Evolutionary conservation across 35 echinoderm and acorn worm species (phyloP).

Genomic region (Holothuria glaberrima): DNA sequence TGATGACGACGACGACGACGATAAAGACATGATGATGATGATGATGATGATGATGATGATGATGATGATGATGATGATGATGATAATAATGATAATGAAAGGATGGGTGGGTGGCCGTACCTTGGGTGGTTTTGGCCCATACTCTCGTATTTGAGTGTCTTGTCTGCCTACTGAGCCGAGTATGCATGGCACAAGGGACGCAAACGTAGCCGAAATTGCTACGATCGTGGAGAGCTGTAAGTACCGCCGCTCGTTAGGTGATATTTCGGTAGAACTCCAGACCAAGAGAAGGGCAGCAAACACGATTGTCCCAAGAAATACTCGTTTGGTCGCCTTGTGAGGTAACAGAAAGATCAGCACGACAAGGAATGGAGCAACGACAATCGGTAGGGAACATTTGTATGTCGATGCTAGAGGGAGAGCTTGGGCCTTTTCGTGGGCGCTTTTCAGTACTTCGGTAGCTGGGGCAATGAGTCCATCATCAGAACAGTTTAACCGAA

Average conservation of each 20-base stretch:
- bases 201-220: neutral
- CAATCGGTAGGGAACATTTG: neutral
- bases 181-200: conserved; percentile 11
- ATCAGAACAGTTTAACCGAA: neutral
- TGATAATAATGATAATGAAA: too few relatives aligned
- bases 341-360: conserved; percentile 13
- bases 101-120: neutral
- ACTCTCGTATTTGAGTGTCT: neutral
- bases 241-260: neutral
- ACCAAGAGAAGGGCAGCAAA: neutral
- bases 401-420: neutral
- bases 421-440: neutral
- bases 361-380: neutral
- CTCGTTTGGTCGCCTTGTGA: neutral
- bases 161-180: neutral
- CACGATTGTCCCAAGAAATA: conserved; percentile 25
- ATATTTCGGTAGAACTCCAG: neutral
- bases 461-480: too few relatives aligned
- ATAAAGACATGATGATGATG: too few relatives aligned
- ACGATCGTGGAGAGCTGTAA: conserved; percentile 7
- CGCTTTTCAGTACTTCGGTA: neutral
- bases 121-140: neutral
- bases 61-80: too few relatives aligned
- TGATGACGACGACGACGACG: too few relatives aligned
- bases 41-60: too few relatives aligned